Evolutionary conservation across 2,888 invertebrate species (phyloP).

Genomic region (Drosophila vallismaia): DNA sequence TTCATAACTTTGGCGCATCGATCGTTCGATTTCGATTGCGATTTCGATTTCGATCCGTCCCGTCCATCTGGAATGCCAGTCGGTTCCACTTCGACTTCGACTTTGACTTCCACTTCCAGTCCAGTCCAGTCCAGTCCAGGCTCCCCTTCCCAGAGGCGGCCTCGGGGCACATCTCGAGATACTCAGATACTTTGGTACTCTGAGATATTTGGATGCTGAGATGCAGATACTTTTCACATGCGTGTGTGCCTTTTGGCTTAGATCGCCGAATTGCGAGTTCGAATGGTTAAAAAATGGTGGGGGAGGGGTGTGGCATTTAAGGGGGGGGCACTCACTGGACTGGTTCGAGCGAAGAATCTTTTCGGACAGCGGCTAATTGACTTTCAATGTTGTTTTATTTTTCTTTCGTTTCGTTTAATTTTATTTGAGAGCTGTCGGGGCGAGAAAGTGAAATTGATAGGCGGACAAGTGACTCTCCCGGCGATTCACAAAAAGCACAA

Average conservation of each 20-base stretch:
- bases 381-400: slow-evolving; percentile 67
- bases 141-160: slow-evolving; percentile 9
- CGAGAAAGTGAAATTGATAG: slow-evolving; percentile 77
- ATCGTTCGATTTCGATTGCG: slow-evolving; percentile 12
- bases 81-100: background rate
- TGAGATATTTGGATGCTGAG: slow-evolving; percentile 24
- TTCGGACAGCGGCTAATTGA: slow-evolving; percentile 69
- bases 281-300: no score
- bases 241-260: slow-evolving; percentile 18
- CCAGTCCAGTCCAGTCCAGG: background rate
- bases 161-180: slow-evolving; percentile 16
- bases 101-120: no score
- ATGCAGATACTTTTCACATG: slow-evolving; percentile 7
- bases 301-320: background rate
- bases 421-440: slow-evolving; percentile 25
- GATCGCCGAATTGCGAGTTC: slow-evolving; percentile 13
- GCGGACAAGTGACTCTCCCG: slow-evolving; percentile 39
- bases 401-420: slow-evolving; percentile 37
- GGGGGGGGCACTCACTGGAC: slow-evolving; percentile 12
- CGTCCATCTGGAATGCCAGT: slow-evolving; percentile 35
- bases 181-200: slow-evolving; percentile 8
- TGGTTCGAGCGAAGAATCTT: slow-evolving; percentile 62
- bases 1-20: slow-evolving; percentile 28
- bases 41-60: slow-evolving; percentile 11
- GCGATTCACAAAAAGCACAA: background rate